A percentile compares a stretch with the other conserved stretches of the same genome.
Conservation (phyloP, 2,113 vertebrate species). For the Rhea americana region DNA sequence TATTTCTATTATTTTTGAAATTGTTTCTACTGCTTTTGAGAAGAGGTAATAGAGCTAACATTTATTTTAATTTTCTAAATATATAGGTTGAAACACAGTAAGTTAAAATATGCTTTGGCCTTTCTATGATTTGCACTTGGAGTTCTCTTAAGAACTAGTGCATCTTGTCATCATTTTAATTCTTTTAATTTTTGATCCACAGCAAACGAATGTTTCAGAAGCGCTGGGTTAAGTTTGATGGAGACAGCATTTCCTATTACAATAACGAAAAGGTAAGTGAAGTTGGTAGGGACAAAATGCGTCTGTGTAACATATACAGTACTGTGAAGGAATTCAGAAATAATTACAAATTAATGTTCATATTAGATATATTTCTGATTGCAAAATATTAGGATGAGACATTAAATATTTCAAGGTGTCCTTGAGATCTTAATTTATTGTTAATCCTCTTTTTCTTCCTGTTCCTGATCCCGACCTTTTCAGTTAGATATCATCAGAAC, state of each 20-base stretch:
- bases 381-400: not conserved
- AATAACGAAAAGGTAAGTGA: slow-evolving; percentile 91
- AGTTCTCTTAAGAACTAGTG: not conserved
- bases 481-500: not conserved
- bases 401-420: not conserved
- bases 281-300: not conserved
- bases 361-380: not conserved
- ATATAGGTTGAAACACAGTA: not conserved
- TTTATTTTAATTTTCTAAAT: not conserved
- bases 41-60: not conserved
- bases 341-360: not conserved
- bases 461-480: not conserved
- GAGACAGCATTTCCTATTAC: slow-evolving; percentile 89
- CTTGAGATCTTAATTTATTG: not conserved
- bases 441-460: not conserved
- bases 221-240: slow-evolving; percentile 93
- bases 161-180: not conserved
- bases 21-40: not conserved
- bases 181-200: slow-evolving; percentile 49
- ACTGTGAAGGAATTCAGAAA: not conserved
- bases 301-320: not conserved
- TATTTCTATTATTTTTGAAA: not conserved
- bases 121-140: not conserved
- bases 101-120: not conserved
- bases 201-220: slow-evolving; percentile 93